Conservation (phyloP, 2,113 vertebrate species). For the Oceanites oceanicus region DNA sequence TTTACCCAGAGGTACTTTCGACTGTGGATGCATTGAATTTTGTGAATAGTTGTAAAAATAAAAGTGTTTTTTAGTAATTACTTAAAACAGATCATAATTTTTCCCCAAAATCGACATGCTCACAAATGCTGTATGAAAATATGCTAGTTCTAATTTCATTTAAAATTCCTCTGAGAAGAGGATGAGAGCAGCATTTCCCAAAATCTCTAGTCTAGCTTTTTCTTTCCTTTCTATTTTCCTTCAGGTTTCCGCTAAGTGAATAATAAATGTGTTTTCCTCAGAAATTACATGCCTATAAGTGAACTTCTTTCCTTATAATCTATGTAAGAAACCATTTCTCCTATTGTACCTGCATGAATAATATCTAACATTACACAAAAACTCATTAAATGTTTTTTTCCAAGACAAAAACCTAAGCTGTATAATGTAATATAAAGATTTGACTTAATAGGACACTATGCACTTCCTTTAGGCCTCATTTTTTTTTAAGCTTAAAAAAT, state of each 20-base stretch:
- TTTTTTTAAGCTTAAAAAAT: constrained; percentile 9
- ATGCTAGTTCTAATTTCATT: constrained; percentile 16
- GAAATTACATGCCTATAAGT: constrained; percentile 41
- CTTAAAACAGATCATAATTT: neutral
- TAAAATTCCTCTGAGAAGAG: constrained; percentile 27
- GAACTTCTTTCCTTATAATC: constrained; percentile 14
- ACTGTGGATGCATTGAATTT: neutral
- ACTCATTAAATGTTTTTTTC: constrained; percentile 5
- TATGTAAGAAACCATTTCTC: constrained; percentile 17
- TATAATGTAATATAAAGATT: constrained; percentile 1
- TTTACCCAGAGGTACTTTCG: neutral
- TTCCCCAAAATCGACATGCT: neutral
- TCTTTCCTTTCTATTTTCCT: neutral
- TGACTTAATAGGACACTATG: neutral
- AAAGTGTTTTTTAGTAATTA: neutral
- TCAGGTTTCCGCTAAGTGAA: constrained; percentile 32
- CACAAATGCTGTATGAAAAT: constrained; percentile 18
- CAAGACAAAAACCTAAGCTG: neutral
- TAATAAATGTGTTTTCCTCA: constrained; percentile 57
- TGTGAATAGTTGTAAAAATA: neutral
- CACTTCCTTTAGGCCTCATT: neutral
- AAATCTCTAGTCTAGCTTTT: neutral
- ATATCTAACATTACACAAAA: constrained; percentile 28
- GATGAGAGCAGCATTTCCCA: constrained; percentile 9
- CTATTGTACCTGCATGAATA: constrained; percentile 42